These are phyloP conservation scores for Chrysocyon brachyurus DNA, from an alignment of 2,797 vertebrate species.

Conservation along the genomic window DNA sequence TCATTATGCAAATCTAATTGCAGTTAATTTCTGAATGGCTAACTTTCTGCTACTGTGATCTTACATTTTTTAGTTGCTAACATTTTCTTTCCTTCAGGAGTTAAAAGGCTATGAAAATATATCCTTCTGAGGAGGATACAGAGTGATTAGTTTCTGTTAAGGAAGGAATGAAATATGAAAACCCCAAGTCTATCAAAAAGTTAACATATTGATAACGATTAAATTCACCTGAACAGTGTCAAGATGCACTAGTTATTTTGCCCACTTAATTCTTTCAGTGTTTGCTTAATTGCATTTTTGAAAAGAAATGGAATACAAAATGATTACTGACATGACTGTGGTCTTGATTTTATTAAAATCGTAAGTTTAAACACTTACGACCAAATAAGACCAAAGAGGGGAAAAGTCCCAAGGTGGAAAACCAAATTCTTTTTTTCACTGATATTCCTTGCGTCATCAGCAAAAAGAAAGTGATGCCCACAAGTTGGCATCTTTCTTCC, in stretches of 20 bases:
- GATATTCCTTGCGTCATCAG: neutral
- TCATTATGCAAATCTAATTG: conserved; percentile 18
- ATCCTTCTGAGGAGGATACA: neutral
- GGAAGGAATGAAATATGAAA: conserved; percentile 27
- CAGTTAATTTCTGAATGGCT: conserved; percentile 24
- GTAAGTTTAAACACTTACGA: neutral
- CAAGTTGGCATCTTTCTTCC: neutral
- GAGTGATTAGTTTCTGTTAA: conserved; percentile 56
- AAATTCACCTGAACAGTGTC: neutral
- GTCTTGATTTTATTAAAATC: conserved; percentile 43
- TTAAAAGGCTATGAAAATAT: conserved; percentile 50
- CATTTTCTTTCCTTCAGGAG: neutral
- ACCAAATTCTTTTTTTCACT: neutral
- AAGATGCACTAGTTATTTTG: neutral
- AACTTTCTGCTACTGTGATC: conserved; percentile 18
- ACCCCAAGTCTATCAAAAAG: neutral
- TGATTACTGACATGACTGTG: neutral
- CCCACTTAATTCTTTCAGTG: conserved; percentile 26
- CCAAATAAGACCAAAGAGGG: neutral
- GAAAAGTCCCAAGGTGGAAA: neutral
- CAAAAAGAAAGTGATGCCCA: neutral
- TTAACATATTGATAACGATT: conserved; percentile 21
- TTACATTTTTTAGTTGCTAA: conserved; percentile 59
- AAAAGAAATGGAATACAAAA: conserved; percentile 14
- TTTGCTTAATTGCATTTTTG: conserved; percentile 52